Percentiles rank a stretch among this genome's conserved stretches.
phyloP scores from a whole-genome alignment of 2,797 vertebrate genomes.

The Xenentodon cancila region DNA sequence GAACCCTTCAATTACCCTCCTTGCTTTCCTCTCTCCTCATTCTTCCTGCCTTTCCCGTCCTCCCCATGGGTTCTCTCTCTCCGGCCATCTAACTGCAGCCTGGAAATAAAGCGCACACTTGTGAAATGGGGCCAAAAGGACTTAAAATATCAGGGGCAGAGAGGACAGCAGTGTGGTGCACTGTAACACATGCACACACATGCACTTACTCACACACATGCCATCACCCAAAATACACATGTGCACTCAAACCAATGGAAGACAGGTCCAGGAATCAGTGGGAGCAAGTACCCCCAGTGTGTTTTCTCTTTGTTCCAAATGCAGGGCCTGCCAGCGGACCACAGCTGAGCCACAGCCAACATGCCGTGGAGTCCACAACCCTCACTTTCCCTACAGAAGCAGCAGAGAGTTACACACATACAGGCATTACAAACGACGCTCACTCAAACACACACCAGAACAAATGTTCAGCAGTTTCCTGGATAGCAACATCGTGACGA shows the following conservation, averaged over 20 bases:
- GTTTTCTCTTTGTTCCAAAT: slow-evolving; percentile 78
- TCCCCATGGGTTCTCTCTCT: slow-evolving; percentile 62
- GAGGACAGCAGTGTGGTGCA: slow-evolving; percentile 63
- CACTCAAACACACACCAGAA: slow-evolving; percentile 38
- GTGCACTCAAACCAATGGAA: slow-evolving; percentile 68
- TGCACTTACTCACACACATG: slow-evolving; percentile 26
- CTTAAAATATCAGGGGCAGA: slow-evolving; percentile 76
- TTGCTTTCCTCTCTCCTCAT: slow-evolving; percentile 79
- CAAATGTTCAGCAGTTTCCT: slow-evolving; percentile 71
- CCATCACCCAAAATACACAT: slow-evolving; percentile 59
- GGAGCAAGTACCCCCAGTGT: slow-evolving; percentile 67
- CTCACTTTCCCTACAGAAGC: slow-evolving; percentile 76
- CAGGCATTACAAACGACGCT: slow-evolving; percentile 43
- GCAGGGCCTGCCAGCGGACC: slow-evolving; percentile 77
- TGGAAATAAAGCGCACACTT: slow-evolving; percentile 71
- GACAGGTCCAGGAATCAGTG: slow-evolving; percentile 72
- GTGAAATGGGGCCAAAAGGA: slow-evolving; percentile 66
- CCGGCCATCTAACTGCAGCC: slow-evolving; percentile 67
- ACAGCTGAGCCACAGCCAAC: slow-evolving; percentile 77
- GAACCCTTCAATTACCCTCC: slow-evolving; percentile 83
- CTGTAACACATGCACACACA: slow-evolving; percentile 47
- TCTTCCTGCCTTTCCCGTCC: slow-evolving; percentile 72
- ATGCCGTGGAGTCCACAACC: slow-evolving; percentile 74
- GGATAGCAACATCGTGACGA: slow-evolving; percentile 70
- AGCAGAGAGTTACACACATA: slow-evolving; percentile 59